Base-by-base conservation (phyloP, 1,140 invertebrate genomes). In the Hermetia illucens region DNA sequence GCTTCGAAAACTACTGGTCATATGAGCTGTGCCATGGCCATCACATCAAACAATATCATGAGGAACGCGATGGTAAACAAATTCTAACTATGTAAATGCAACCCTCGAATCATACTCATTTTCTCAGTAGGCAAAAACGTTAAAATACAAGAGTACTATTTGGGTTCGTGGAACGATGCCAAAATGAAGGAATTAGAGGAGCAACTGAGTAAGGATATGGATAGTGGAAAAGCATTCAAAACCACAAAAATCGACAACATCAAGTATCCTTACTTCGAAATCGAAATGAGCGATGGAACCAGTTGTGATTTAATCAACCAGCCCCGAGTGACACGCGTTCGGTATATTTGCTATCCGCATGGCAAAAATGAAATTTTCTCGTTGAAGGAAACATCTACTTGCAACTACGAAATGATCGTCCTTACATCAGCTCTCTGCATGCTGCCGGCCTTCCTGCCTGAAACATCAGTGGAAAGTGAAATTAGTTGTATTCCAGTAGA, bases 21-120 rank as follows among this genome's bases (percentile, higher is more conserved):
- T 98, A 97, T 66, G 91, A 97, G 64, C 67, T 98, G 8, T 97
- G 94, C 55, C 93, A 97, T 68, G 91, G 91, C 4, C 69, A 73
- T 45, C 79, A 82, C 59, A 74, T 97, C 3, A 68, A 84, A 9
- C 94, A 98, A 54, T 97, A 91, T 63, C 92, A 97, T 61, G 92
- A 96, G 62, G 87, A 92, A 50, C 72, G 87, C 44, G 90, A 94
- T 62, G 82, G 77, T 43, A 58, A 42, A 10, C 13, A 36, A 40
- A 4, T 10, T 17, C 21, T 30, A 25, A 15, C 5, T 10, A 8
- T n/a, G 6, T 25, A 25, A 8, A 25, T 8, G 6, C n/a, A 8
- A 6, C 6, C 24, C n/a, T 8, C n/a, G 6, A 25, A 25, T 25
- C 24, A 25, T 8, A 25, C n/a, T 6, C n/a, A n/a, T n/a, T n/a